A percentile compares a stretch with the other conserved stretches of the same genome.
Evolutionary conservation across 2,888 invertebrate genomes (phyloP).

Genomic region (Ophion obscuratus): DNA sequence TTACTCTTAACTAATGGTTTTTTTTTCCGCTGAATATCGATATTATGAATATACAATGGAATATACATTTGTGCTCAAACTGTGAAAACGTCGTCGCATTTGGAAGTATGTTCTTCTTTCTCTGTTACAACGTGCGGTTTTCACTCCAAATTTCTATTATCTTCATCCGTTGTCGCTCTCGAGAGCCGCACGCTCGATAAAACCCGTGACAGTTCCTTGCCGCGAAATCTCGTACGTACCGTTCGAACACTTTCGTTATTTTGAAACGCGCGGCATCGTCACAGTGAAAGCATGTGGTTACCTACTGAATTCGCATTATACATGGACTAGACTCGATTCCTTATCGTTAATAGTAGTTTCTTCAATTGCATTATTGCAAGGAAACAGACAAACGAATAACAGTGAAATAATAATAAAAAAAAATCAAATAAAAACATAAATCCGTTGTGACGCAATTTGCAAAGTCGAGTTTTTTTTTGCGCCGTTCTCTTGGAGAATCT

Average conservation of each 20-base stretch:
- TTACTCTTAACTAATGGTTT: constrained; percentile 70
- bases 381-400: constrained; percentile 71
- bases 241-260: constrained; percentile 24
- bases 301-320: constrained; percentile 80
- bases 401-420: constrained; percentile 44
- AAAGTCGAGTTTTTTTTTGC: constrained; percentile 68
- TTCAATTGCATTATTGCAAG: constrained; percentile 77
- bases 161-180: constrained; percentile 14
- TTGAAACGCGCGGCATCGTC: constrained; percentile 70
- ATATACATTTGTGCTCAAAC: constrained; percentile 81
- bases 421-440: constrained; percentile 58
- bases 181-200: background rate
- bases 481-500: background rate
- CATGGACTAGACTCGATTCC: constrained; percentile 84
- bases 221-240: constrained; percentile 10
- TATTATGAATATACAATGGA: constrained; percentile 81
- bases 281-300: constrained; percentile 79
- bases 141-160: constrained; percentile 40
- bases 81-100: constrained; percentile 79
- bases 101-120: constrained; percentile 67
- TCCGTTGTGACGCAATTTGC: constrained; percentile 69
- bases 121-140: constrained; percentile 7
- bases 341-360: constrained; percentile 81
- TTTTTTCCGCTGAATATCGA: constrained; percentile 52
- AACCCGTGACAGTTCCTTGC: background rate